phyloP scores from a whole-genome alignment of 1,140 invertebrate species.

The Sycobia sp. region DNA sequence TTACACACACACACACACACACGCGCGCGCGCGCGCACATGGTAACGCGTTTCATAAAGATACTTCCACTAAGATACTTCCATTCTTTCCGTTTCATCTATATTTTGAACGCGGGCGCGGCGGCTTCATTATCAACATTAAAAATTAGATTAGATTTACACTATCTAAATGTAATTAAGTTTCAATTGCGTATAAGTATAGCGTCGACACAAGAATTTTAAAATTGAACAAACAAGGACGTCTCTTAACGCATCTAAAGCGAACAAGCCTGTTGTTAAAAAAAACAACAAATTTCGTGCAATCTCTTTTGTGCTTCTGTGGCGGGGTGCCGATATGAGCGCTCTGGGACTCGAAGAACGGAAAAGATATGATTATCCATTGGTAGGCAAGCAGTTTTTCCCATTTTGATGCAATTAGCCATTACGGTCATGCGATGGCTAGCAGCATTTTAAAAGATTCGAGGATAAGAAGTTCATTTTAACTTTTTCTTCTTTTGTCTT shows the following conservation, averaged over 20 bases:
- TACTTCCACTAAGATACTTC: conserved; percentile 39
- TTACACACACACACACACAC: conserved; percentile 2
- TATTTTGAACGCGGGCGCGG: conserved; percentile 1
- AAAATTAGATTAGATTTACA: conserved; percentile 27
- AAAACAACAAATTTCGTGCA: conserved; percentile 4
- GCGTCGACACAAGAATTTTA: conserved; percentile 18
- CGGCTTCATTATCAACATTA: conserved; percentile 23
- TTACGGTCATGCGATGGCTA: conserved; percentile 4
- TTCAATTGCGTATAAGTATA: conserved; percentile 27
- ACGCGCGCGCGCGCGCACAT: conserved; percentile 19
- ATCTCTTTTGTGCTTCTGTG: neutral
- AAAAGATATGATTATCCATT: too few species aligned
- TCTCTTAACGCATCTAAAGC: too few species aligned
- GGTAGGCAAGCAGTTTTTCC: too few species aligned
- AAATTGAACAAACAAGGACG: conserved; percentile 26
- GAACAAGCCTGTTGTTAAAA: neutral
- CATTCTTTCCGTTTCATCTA: conserved; percentile 32
- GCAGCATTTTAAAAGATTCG: conserved; percentile 7
- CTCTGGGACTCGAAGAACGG: too few species aligned
- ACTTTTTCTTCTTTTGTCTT: too few species aligned
- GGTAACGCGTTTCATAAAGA: conserved; percentile 34
- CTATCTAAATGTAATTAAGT: conserved; percentile 23
- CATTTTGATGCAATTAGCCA: conserved; percentile 6
- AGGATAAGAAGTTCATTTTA: conserved; percentile 19
- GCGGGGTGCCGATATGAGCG: neutral